A percentile compares a stretch with the other conserved stretches of the same genome.
These are phyloP conservation scores for Aptenodytes patagonicus DNA, from an alignment of 2,113 vertebrate genomes.

Conservation along the genomic window DNA sequence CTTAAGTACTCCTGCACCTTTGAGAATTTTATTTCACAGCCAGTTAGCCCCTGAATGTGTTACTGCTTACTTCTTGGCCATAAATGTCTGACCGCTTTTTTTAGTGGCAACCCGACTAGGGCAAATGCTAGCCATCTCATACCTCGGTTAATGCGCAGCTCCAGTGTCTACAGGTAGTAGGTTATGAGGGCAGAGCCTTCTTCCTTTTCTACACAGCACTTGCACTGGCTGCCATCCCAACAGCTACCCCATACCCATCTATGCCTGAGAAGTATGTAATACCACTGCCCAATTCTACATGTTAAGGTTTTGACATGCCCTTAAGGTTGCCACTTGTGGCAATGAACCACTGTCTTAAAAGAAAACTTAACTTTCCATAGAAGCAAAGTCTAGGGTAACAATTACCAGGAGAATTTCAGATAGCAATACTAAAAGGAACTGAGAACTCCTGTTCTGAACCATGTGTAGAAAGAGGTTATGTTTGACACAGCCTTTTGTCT, in stretches of 20 bases:
- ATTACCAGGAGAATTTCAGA: background rate
- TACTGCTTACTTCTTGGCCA: background rate
- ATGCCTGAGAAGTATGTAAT: background rate
- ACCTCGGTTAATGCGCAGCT: background rate
- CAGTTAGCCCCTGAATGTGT: background rate
- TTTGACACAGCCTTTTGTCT: conserved; percentile 14
- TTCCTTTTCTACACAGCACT: background rate
- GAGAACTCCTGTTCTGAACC: background rate
- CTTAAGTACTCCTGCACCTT: background rate
- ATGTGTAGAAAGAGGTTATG: background rate
- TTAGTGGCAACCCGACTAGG: background rate
- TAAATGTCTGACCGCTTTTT: background rate
- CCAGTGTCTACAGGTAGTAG: background rate
- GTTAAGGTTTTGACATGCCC: background rate
- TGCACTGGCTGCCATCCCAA: background rate
- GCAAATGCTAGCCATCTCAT: background rate
- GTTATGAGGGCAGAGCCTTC: background rate
- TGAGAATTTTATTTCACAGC: background rate
- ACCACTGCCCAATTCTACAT: background rate
- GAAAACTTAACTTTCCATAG: background rate
- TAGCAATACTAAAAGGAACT: background rate
- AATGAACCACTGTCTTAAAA: background rate
- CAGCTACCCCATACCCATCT: background rate
- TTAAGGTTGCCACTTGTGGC: background rate
- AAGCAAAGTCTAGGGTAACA: background rate